A percentile compares a stretch with the other conserved stretches of the same genome.
Evolutionary conservation across 2,797 vertebrate species (phyloP).

Genomic region (Labroides dimidiatus): DNA sequence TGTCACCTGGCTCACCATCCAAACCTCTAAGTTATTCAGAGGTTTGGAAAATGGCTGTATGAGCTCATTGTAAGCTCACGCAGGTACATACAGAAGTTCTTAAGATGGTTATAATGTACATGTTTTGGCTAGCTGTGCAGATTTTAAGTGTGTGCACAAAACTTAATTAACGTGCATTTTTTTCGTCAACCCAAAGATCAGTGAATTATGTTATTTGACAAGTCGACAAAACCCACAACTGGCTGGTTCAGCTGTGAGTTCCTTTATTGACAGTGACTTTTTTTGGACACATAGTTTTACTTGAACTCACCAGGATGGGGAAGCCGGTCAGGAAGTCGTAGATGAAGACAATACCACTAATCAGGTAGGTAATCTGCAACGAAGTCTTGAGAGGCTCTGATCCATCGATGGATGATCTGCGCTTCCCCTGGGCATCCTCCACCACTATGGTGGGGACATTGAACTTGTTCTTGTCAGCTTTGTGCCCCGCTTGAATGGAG

Average conservation of each 20-base stretch:
- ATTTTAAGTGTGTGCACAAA: too few species aligned
- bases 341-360: conserved; percentile 92
- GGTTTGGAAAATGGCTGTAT: conserved; percentile 35
- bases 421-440: conserved; percentile 94
- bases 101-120: too few species aligned
- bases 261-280: background rate
- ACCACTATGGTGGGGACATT: conserved; percentile 95
- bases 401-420: conserved; percentile 93
- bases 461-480: conserved; percentile 87
- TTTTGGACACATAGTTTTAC: background rate
- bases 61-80: too few species aligned
- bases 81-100: too few species aligned
- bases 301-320: conserved; percentile 90
- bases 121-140: too few species aligned
- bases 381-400: conserved; percentile 93
- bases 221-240: background rate
- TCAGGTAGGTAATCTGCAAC: conserved; percentile 93
- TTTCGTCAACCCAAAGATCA: too few species aligned
- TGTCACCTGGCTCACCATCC: too few species aligned
- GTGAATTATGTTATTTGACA: background rate
- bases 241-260: background rate
- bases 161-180: too few species aligned
- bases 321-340: conserved; percentile 94
- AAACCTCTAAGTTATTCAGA: too few species aligned
- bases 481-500: conserved; percentile 85